These are phyloP conservation scores for Amaurobius ferox DNA, from an alignment of 2,888 invertebrate species.

Conservation along the genomic window DNA sequence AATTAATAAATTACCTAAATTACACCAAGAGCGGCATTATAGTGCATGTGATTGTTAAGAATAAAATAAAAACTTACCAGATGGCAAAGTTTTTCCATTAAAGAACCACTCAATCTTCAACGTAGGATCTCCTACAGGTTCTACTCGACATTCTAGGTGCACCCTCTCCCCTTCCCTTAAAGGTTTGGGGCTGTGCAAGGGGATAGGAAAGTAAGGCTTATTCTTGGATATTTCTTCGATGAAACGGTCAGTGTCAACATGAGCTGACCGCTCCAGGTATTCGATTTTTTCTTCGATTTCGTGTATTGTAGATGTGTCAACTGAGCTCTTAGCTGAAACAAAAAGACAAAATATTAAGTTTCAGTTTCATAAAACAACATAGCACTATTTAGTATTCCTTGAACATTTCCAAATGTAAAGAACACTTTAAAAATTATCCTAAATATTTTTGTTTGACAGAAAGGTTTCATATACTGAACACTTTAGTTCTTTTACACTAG, in stretches of 20 bases:
- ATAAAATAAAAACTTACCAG: conserved; percentile 78
- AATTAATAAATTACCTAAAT: no score
- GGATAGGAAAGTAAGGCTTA: conserved; percentile 95
- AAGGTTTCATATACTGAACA: no score
- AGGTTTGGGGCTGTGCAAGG: conserved; percentile 90
- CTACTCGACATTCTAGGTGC: conserved; percentile 95
- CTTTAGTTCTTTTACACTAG: no score
- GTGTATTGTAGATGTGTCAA: conserved; percentile 94
- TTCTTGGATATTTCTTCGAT: conserved; percentile 95
- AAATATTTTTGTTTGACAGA: no score
- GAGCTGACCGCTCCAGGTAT: conserved; percentile 89
- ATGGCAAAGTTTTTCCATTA: conserved; percentile 81
- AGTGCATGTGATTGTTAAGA: no score
- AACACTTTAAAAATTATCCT: no score
- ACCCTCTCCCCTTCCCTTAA: conserved; percentile 91
- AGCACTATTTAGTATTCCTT: no score
- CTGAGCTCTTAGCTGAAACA: conserved; percentile 86
- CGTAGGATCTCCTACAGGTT: conserved; percentile 94
- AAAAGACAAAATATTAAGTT: background rate
- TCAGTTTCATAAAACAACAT: no score
- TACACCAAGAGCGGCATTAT: no score
- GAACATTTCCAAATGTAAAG: no score
- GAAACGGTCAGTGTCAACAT: conserved; percentile 90
- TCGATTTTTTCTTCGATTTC: conserved; percentile 90
- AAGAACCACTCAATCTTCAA: conserved; percentile 95